Evolutionary conservation across 2,888 invertebrate species (phyloP).

Genomic region (Acanthopleura granulata): DNA sequence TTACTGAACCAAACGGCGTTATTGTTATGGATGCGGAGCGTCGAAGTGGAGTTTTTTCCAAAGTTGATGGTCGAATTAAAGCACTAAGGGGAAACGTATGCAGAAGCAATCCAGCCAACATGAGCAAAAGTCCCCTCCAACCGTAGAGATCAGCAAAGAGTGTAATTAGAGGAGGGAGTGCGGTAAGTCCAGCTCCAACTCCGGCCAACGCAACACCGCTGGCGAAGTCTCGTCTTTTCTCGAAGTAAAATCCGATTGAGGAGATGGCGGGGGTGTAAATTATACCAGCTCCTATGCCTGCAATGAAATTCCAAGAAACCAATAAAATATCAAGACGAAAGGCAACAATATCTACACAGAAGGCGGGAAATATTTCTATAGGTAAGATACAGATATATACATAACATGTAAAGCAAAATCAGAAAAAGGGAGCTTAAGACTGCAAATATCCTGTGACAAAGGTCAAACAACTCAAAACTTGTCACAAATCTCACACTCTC

Average conservation of each 20-base stretch:
- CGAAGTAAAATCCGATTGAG: slow-evolving; percentile 3
- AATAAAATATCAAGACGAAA: no score
- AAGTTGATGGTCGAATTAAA: not conserved
- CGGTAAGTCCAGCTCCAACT: not conserved
- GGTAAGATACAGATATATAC: no score
- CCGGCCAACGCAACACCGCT: not conserved
- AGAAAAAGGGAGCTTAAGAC: no score
- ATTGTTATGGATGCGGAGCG: no score
- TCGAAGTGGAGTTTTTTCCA: not conserved
- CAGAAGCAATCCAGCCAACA: not conserved
- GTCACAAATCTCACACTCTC: no score
- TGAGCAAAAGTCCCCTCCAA: not conserved
- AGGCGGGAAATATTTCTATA: no score
- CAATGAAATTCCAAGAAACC: not conserved
- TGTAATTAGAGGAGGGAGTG: not conserved
- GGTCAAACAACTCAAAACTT: no score
- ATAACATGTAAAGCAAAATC: no score
- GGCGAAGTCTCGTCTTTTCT: slow-evolving; percentile 4
- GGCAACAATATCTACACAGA: no score
- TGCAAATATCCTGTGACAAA: no score
- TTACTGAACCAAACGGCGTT: no score
- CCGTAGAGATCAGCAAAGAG: not conserved
- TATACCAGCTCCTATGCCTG: not conserved
- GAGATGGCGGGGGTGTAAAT: not conserved
- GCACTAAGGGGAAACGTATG: not conserved